Base-by-base conservation (phyloP, 2,113 vertebrate species). In the Ceyx margarethae region DNA sequence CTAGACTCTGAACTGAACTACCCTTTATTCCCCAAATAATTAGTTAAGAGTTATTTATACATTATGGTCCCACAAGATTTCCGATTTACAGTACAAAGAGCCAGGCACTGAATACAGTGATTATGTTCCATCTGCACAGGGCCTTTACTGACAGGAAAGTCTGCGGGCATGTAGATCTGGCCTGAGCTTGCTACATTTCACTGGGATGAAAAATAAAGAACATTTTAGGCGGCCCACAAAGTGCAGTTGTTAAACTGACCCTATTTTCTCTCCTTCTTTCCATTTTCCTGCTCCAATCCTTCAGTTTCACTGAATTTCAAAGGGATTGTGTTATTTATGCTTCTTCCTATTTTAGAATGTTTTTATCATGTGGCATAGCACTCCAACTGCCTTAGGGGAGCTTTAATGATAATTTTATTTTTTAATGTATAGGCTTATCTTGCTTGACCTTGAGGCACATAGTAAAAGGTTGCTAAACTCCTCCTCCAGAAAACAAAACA, bases 361-460 rank as follows among this genome's bases (percentile, higher is more conserved):
- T 93, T 96, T 94, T 95, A 87, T 90, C 89, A 91, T 72, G 87
- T 91, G 85, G 46, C 85, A 82, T 5, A 83, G 90, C 72, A 68
- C 81, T 93, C 73, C n/a, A 68, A 89, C 81, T 80, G 93, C 92
- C 91, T 94, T 92, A 94, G 88, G 93, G 86, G 53, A 91, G 78
- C 85, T 90, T 96, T 94, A 95, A 95, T 93, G 93, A 95, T 95
- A 89, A 96, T 80, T 94, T 95, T 94, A 89, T 92, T 95, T 94
- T 93, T 87, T 81, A 94, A 95, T 95, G 95, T 94, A 96, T 71
- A 95, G 56, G 81, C 85, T 91, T 95, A 93, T 92, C 95, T 94
- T 90, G 92, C 71, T 94, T 96, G 96, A 96, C 87, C 88, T 97
- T 81, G 94, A 82, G 87, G 91, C 43, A 91, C 84, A 68, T 62